These are phyloP conservation scores for Drosophila repletoides DNA, from an alignment of 1,140 invertebrate species.

Conservation along the genomic window DNA sequence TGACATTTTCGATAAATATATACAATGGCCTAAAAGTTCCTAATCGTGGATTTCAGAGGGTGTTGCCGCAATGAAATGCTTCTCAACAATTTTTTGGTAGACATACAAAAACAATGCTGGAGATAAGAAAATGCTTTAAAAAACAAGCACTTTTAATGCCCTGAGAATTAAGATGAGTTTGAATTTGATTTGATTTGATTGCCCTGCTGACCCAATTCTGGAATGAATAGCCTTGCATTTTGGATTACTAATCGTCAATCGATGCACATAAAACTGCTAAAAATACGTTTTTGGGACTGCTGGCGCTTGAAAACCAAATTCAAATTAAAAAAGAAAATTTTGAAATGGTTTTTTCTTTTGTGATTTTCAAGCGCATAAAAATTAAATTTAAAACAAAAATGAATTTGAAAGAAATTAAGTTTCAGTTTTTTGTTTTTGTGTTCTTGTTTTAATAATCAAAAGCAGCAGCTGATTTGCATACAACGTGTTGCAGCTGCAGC, in stretches of 20 bases:
- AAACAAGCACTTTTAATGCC: too few relatives aligned
- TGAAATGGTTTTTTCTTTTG: background rate
- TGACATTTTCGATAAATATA: too few relatives aligned
- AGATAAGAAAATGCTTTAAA: slow-evolving; percentile 5
- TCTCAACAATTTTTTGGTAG: slow-evolving; percentile 8
- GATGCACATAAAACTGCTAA: slow-evolving; percentile 35
- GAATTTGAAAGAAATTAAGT: slow-evolving; percentile 48
- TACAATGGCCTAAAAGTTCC: background rate
- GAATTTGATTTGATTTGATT: slow-evolving; percentile 16
- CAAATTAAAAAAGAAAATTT: slow-evolving; percentile 6
- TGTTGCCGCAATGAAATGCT: slow-evolving; percentile 22
- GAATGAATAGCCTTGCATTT: slow-evolving; percentile 15
- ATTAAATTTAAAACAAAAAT: slow-evolving; percentile 30
- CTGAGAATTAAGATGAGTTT: too few relatives aligned
- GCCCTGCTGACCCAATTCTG: slow-evolving; percentile 16
- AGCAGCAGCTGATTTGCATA: slow-evolving; percentile 38
- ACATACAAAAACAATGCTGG: background rate
- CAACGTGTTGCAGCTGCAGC: slow-evolving; percentile 11
- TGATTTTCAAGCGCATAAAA: slow-evolving; percentile 25
- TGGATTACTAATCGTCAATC: slow-evolving; percentile 23
- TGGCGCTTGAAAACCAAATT: slow-evolving; percentile 41
- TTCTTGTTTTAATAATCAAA: slow-evolving; percentile 42
- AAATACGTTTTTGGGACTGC: background rate
- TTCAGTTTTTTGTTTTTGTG: slow-evolving; percentile 20
- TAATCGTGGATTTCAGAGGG: background rate